Evolutionary conservation across 2,113 vertebrate species (phyloP).

Genomic region (Myxocyprinus asiaticus): DNA sequence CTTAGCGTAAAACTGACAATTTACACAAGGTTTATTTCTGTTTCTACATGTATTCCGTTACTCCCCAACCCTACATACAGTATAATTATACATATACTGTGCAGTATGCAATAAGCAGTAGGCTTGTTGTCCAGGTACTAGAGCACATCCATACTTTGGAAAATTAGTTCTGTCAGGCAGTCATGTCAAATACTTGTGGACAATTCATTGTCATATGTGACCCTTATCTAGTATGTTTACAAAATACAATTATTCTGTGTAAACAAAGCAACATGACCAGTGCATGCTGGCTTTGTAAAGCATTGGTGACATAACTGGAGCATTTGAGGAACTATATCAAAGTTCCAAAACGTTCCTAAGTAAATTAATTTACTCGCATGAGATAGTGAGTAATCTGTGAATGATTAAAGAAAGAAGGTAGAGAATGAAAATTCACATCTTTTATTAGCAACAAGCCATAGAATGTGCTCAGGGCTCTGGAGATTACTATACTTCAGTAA

Average conservation of each 20-base stretch:
- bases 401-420: background rate
- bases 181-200: too few species aligned
- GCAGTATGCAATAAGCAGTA: too few species aligned
- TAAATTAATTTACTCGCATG: background rate
- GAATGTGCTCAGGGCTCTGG: background rate
- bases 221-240: constrained; percentile 13
- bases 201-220: background rate
- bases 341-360: background rate
- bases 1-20: too few species aligned
- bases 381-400: background rate
- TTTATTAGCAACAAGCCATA: background rate
- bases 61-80: too few species aligned
- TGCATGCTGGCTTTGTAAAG: background rate
- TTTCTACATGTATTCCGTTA: too few species aligned
- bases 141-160: too few species aligned
- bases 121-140: too few species aligned
- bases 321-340: background rate
- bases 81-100: too few species aligned
- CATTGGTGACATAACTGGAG: background rate
- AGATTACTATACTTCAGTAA: too few species aligned
- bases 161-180: too few species aligned
- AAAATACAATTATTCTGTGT: background rate
- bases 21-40: too few species aligned
- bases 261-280: background rate
- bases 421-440: background rate